Evolutionary conservation across 2,888 invertebrate genomes (phyloP).

Genomic region (Prosopocoilus inquinatus): DNA sequence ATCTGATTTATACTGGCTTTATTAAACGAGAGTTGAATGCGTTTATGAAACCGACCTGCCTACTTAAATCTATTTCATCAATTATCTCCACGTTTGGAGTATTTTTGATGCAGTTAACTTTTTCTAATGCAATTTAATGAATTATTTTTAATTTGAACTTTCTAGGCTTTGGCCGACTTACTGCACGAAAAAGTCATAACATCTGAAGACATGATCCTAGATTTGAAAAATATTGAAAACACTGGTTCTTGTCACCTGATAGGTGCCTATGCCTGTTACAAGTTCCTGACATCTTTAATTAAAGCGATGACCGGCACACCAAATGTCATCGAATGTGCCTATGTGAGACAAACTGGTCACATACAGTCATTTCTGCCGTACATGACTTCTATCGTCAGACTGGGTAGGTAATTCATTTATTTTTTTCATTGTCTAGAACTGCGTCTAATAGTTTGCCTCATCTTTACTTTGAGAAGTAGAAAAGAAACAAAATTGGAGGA

Average conservation of each 20-base stretch:
- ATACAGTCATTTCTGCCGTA: constrained; percentile 44
- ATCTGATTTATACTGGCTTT: too few species aligned
- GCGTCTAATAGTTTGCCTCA: too few species aligned
- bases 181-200: constrained; percentile 35
- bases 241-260: constrained; percentile 35
- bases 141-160: constrained; percentile 6
- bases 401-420: constrained; percentile 32
- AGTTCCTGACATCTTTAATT: constrained; percentile 40
- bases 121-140: constrained; percentile 5
- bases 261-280: constrained; percentile 40
- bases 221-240: constrained; percentile 34
- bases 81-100: too few species aligned
- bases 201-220: constrained; percentile 37
- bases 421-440: not conserved
- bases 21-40: too few species aligned
- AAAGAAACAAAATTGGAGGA: too few species aligned
- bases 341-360: constrained; percentile 44
- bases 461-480: too few species aligned
- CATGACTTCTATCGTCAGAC: constrained; percentile 42
- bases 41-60: too few species aligned
- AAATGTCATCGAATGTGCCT: constrained; percentile 44
- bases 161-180: constrained; percentile 21
- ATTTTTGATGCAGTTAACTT: too few species aligned
- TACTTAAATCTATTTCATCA: too few species aligned
- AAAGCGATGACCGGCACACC: constrained; percentile 39